A percentile compares a stretch with the other conserved stretches of the same genome.
phyloP scores from a whole-genome alignment of 2,888 invertebrate species.

The Anthoptus insignis region DNA sequence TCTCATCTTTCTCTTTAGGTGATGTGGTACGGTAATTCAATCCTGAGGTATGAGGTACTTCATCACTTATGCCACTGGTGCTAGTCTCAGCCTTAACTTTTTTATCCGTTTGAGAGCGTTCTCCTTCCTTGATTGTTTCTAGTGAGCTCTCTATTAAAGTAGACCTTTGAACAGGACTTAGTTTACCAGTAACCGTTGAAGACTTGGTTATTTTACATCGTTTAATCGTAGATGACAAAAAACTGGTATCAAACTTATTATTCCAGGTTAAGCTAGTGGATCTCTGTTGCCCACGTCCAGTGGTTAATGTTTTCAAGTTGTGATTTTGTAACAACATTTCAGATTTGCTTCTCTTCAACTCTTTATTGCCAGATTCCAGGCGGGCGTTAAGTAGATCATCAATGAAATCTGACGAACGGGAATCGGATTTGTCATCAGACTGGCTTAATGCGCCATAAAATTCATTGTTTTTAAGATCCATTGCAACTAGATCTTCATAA shows the following conservation, averaged over 20 bases:
- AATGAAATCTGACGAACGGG: conserved; percentile 84
- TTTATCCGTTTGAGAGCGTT: conserved; percentile 62
- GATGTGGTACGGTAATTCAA: conserved; percentile 74
- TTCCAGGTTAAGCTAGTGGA: conserved; percentile 91
- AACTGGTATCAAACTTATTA: conserved; percentile 89
- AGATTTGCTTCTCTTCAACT: conserved; percentile 89
- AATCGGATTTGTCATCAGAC: conserved; percentile 80
- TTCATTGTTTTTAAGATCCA: conserved; percentile 89
- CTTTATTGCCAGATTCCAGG: conserved; percentile 82
- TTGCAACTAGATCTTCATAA: conserved; percentile 89
- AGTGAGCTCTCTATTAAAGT: conserved; percentile 65
- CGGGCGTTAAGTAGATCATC: conserved; percentile 86
- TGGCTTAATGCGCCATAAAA: conserved; percentile 81
- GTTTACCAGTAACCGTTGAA: conserved; percentile 76
- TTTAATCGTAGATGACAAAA: conserved; percentile 88
- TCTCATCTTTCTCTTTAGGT: conserved; percentile 76
- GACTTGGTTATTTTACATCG: conserved; percentile 88
- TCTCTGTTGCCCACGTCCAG: conserved; percentile 87
- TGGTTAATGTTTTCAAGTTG: conserved; percentile 80
- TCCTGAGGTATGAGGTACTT: conserved; percentile 74
- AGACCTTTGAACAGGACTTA: conserved; percentile 74
- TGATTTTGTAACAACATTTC: conserved; percentile 86
- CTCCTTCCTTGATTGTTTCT: conserved; percentile 72
- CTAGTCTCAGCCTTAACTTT: conserved; percentile 69
- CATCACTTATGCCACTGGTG: conserved; percentile 64